phyloP scores from a whole-genome alignment of 2,888 invertebrate genomes.

The Plebejus argus region DNA sequence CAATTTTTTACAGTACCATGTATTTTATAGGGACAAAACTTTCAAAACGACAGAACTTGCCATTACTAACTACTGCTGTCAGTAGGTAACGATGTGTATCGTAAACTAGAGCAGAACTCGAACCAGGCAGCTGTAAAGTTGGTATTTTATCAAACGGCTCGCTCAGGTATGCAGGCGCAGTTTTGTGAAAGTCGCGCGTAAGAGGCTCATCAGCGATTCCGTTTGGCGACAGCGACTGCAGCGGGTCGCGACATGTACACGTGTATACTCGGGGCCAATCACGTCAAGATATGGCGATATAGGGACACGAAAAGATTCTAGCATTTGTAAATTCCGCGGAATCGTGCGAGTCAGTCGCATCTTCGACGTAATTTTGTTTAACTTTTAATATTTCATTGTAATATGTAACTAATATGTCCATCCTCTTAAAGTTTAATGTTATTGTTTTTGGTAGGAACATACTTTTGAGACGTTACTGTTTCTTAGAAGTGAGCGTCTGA shows the following conservation, averaged over 20 bases:
- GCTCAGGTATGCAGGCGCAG: not conserved
- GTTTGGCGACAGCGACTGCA: not conserved
- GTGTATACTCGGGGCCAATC: not conserved
- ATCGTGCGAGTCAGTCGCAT: no score
- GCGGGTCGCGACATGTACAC: constrained; percentile 1
- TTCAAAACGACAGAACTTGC: not conserved
- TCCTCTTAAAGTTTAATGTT: no score
- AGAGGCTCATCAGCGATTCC: constrained; percentile 7
- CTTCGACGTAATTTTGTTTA: no score
- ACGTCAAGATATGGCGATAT: not conserved
- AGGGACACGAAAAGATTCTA: not conserved
- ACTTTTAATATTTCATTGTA: no score
- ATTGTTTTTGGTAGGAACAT: no score
- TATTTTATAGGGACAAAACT: no score
- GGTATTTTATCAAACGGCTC: not conserved
- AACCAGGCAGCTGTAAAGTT: not conserved
- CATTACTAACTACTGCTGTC: not conserved
- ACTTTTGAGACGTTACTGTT: no score
- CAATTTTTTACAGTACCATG: no score
- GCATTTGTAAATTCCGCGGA: no score
- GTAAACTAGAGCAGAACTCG: not conserved
- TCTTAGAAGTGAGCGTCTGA: no score
- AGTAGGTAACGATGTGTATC: not conserved
- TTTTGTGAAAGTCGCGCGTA: constrained; percentile 11
- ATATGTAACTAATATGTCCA: no score